Evolutionary conservation across 2,797 vertebrate species (phyloP).

Genomic region (Enteromius afrohamiltoni): DNA sequence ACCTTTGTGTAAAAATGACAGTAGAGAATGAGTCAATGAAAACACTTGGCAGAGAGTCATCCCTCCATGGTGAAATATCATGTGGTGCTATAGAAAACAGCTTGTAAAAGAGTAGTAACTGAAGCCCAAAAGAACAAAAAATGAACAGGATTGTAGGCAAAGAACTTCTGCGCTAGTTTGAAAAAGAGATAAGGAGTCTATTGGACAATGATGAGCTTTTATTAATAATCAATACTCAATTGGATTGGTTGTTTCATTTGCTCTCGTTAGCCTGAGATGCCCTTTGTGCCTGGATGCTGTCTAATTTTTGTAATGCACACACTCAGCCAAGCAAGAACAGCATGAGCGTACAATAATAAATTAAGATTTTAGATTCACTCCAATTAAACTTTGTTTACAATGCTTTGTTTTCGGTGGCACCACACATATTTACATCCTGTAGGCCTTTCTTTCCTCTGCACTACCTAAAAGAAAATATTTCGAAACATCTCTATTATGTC

Average conservation of each 20-base stretch:
- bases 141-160: neutral
- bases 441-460: neutral
- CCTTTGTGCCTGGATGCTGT: neutral
- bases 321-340: neutral
- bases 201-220: slow-evolving; percentile 67
- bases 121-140: neutral
- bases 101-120: neutral
- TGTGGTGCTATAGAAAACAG: neutral
- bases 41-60: slow-evolving; percentile 7
- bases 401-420: neutral
- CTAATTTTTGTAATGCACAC: neutral
- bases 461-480: neutral
- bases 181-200: slow-evolving; percentile 52
- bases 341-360: neutral
- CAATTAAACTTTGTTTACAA: neutral
- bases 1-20: slow-evolving; percentile 17
- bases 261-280: slow-evolving; percentile 53
- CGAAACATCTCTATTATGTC: neutral
- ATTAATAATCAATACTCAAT: slow-evolving; percentile 78
- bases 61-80: neutral
- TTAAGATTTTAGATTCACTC: slow-evolving; percentile 5
- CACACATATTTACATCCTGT: neutral
- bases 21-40: neutral
- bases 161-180: slow-evolving; percentile 11
- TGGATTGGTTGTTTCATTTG: slow-evolving; percentile 72